phyloP scores from a whole-genome alignment of 2,113 vertebrate genomes.

The Megatriorchis doriae region DNA sequence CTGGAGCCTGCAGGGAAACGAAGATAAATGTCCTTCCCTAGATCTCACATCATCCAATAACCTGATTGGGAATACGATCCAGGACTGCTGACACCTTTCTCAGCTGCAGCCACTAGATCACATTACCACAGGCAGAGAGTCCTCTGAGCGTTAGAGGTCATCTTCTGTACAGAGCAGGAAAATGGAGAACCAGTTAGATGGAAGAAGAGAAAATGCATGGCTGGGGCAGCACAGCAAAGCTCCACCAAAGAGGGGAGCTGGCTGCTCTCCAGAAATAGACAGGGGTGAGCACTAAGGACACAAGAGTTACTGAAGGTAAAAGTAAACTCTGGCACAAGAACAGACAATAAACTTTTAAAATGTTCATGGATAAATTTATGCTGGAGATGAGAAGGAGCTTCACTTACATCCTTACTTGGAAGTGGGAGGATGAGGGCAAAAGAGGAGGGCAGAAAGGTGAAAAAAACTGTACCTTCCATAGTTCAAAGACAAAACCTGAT shows the following conservation, averaged over 20 bases:
- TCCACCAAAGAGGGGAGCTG: background rate
- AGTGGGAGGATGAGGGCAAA: background rate
- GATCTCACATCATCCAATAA: background rate
- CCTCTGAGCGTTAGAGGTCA: conserved; percentile 25
- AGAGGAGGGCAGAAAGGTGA: background rate
- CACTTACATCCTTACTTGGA: background rate
- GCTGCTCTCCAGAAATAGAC: background rate
- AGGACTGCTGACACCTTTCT: conserved; percentile 18
- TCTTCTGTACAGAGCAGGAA: background rate
- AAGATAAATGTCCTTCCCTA: background rate
- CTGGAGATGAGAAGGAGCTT: background rate
- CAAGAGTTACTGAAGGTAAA: background rate
- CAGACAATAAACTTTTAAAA: background rate
- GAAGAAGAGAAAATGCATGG: background rate
- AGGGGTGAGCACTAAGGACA: background rate
- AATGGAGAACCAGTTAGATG: background rate
- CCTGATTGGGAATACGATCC: background rate
- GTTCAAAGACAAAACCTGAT: background rate
- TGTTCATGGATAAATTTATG: background rate
- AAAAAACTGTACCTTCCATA: background rate
- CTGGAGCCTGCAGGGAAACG: background rate
- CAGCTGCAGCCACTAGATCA: conserved; percentile 31
- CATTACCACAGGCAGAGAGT: background rate
- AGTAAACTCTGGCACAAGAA: background rate
- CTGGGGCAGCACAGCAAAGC: background rate